Base-by-base conservation (phyloP, 2,797 vertebrate genomes). In the Danio aesculapii region DNA sequence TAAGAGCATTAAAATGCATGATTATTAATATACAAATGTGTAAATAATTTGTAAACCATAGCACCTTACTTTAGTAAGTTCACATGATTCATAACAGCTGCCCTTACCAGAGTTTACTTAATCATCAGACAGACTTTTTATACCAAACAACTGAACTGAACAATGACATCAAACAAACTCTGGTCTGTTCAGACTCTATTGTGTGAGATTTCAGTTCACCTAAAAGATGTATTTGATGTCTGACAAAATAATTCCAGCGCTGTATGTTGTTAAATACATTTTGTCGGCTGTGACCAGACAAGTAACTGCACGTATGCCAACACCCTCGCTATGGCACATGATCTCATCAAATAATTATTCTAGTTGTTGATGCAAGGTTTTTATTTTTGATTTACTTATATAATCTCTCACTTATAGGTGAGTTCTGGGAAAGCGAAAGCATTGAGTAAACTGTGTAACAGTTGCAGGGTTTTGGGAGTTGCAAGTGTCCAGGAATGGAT, bases 301-400 rank as follows among this genome's bases (percentile, higher is more conserved):
- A 68, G 84, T 87, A 74, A 74, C 46, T 21, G 77, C 85, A 79
- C 5, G 75, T 59, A 72, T 73, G 47, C 43, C 16, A 64, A 81
- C 78, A 63, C 61, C 78, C 69, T 21, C 47, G 7, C 21, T 44
- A 44, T 55, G 61, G 70, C 61, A 58, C 78, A 82, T 79, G 72
- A 74, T 72, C 55, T 84, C 79, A 81, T 81, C 63, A 75, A 75
- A 79, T 58, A 68, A 79, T 49, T 70, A 73, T 71, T 75, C 57
- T 43, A 3, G n/a, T 49, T 80, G 69, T 73, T 80, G 59, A 73
- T 57, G 14, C 30, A 62, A 64, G 50, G 1, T 9, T 16, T 62
- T 71, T 49, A 10, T 63, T 72, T 73, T 52, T 39, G 39, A 17
- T 63, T 43, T 21, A 57, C 49, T 80, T 66, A 9, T 55, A 17